Evolutionary conservation across 2,888 invertebrate genomes (phyloP).

Genomic region (Sabatieria punctata): DNA sequence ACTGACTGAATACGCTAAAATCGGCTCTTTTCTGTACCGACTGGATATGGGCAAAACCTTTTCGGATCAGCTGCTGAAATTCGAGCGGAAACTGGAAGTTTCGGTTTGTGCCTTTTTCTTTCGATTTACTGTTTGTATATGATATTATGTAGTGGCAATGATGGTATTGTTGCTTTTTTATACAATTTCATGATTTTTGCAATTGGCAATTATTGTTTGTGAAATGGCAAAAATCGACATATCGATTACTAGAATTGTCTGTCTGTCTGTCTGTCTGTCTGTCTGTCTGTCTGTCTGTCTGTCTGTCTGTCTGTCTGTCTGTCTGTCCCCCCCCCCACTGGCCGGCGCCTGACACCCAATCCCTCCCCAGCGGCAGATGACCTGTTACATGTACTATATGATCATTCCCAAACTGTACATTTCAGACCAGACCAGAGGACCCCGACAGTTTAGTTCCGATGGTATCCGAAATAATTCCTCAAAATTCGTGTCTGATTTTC

Average conservation of each 20-base stretch:
- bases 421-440: constrained; percentile 39
- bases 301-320: constrained; percentile 3
- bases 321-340: constrained; percentile 1
- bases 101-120: too few relatives aligned
- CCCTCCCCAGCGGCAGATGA: too few relatives aligned
- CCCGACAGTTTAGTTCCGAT: constrained; percentile 63
- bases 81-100: too few relatives aligned
- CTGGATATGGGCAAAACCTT: constrained; percentile 16
- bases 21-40: constrained; percentile 31
- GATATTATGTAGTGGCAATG: too few relatives aligned
- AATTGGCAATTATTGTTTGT: constrained; percentile 11
- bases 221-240: constrained; percentile 18
- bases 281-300: constrained; percentile 3
- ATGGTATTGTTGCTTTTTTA: too few relatives aligned
- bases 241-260: too few relatives aligned
- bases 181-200: neutral
- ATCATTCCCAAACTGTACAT: constrained; percentile 22
- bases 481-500: constrained; percentile 66
- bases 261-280: constrained; percentile 2
- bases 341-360: too few relatives aligned
- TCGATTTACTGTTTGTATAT: too few relatives aligned
- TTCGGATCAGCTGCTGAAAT: constrained; percentile 2
- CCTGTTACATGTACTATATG: too few relatives aligned
- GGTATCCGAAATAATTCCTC: constrained; percentile 60
- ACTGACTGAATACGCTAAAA: constrained; percentile 48